A percentile compares a stretch with the other conserved stretches of the same genome.
These are phyloP conservation scores for human (Homo sapiens) DNA, from an alignment of 2,113 vertebrate species.

Conservation along the genomic window DNA sequence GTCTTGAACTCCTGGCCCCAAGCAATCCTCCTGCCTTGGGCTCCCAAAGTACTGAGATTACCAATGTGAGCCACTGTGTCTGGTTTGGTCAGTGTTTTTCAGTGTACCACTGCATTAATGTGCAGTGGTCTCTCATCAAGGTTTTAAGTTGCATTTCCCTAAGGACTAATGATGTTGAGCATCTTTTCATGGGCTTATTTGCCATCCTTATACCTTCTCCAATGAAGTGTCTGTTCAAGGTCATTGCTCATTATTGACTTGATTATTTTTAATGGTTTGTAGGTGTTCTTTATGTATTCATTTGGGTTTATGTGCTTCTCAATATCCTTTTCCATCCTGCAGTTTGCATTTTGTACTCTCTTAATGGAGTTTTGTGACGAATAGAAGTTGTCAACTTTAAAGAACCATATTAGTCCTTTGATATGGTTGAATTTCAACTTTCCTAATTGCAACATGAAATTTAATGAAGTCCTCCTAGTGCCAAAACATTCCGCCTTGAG, in stretches of 20 bases:
- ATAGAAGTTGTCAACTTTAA: not conserved
- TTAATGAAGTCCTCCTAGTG: not conserved
- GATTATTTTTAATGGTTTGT: not conserved
- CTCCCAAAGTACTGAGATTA: not conserved
- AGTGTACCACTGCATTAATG: rapidly evolving
- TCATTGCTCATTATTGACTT: not conserved
- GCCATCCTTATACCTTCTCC: not conserved
- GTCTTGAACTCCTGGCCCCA: not conserved
- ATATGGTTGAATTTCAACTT: not conserved
- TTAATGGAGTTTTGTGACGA: not conserved
- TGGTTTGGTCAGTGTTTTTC: not conserved
- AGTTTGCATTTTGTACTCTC: not conserved
- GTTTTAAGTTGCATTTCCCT: not conserved
- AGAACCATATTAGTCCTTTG: not conserved
- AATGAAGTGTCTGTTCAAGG: not conserved
- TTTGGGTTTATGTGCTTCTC: not conserved
- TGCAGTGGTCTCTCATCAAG: rapidly evolving
- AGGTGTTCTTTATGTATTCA: not conserved
- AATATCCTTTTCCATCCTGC: not conserved
- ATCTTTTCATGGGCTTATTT: not conserved
- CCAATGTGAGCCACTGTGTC: not conserved
- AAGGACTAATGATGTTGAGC: not conserved
- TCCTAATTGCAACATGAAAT: not conserved
- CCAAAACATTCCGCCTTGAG: not conserved
- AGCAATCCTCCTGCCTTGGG: not conserved